Conservation (phyloP, 1,140 invertebrate genomes). For the Harpegnathos saltator region DNA sequence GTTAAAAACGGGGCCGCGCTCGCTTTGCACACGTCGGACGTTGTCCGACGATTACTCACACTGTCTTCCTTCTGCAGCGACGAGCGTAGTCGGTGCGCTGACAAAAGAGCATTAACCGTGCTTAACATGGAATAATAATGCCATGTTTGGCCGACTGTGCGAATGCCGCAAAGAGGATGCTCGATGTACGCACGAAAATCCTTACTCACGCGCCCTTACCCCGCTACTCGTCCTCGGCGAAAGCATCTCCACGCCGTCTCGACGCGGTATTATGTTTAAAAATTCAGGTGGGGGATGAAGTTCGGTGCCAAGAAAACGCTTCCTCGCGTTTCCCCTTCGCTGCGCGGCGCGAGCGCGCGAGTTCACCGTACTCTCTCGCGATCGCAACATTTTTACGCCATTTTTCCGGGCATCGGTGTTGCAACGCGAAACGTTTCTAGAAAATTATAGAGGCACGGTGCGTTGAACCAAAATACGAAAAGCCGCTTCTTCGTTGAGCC, state of each 20-base stretch:
- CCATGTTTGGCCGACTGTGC: slow-evolving; percentile 41
- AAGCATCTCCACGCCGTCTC: slow-evolving; percentile 71
- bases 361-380: slow-evolving; percentile 26
- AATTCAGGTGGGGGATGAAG: slow-evolving; percentile 79
- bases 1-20: slow-evolving; percentile 35
- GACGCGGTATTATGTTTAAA: slow-evolving; percentile 79
- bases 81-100: not conserved
- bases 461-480: not conserved
- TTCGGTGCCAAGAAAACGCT: slow-evolving; percentile 74
- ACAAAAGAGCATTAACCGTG: slow-evolving; percentile 48
- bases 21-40: not conserved
- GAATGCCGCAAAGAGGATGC: slow-evolving; percentile 48
- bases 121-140: slow-evolving; percentile 62
- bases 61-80: slow-evolving; percentile 38
- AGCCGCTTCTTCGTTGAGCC: not conserved
- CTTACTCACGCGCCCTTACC: slow-evolving; percentile 39
- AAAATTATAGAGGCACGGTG: slow-evolving; percentile 1
- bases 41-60: slow-evolving; percentile 45
- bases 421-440: not conserved
- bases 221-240: slow-evolving; percentile 22
- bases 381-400: slow-evolving; percentile 25
- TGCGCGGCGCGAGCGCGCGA: slow-evolving; percentile 57
- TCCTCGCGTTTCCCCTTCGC: slow-evolving; percentile 66
- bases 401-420: not conserved
- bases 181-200: slow-evolving; percentile 55